Evolutionary conservation across 2,888 invertebrate species (phyloP).

Genomic region (Punctoribates punctum): DNA sequence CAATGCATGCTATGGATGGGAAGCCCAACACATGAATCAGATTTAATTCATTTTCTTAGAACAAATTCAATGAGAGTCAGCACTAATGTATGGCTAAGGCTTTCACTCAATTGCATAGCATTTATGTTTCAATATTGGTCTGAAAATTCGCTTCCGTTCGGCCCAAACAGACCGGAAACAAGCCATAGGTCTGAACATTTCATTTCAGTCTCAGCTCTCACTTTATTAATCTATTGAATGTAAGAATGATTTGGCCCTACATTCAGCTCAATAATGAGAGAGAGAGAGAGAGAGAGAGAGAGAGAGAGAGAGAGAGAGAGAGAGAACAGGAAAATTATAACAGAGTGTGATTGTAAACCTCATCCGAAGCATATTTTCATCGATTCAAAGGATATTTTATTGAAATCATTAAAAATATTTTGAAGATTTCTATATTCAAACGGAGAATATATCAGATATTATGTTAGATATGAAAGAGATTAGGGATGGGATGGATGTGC

Average conservation of each 20-base stretch:
- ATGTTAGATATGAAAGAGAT: not conserved
- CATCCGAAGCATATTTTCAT: not conserved
- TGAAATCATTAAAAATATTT: constrained; percentile 9
- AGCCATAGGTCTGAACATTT: constrained; percentile 25
- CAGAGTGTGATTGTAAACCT: not conserved
- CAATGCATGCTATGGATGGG: not conserved
- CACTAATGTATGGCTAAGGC: constrained; percentile 15
- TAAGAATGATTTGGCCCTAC: too few species aligned
- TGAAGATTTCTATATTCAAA: not conserved
- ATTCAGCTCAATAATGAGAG: not conserved
- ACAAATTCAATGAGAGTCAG: not conserved
- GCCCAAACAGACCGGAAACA: constrained; percentile 20
- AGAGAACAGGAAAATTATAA: constrained; percentile 30
- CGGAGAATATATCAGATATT: too few species aligned
- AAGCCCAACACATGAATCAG: constrained; percentile 37
- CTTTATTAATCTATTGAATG: constrained; percentile 5
- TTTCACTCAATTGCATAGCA: constrained; percentile 26
- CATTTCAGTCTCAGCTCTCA: not conserved
- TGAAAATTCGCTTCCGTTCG: constrained; percentile 19
- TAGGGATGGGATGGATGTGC: too few species aligned
- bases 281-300: not conserved
- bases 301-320: constrained; percentile 18
- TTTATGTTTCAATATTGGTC: constrained; percentile 36
- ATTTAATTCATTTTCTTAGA: constrained; percentile 36
- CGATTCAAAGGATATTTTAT: not conserved